phyloP scores from a whole-genome alignment of 2,888 invertebrate species.

The Calameuta pallipes region DNA sequence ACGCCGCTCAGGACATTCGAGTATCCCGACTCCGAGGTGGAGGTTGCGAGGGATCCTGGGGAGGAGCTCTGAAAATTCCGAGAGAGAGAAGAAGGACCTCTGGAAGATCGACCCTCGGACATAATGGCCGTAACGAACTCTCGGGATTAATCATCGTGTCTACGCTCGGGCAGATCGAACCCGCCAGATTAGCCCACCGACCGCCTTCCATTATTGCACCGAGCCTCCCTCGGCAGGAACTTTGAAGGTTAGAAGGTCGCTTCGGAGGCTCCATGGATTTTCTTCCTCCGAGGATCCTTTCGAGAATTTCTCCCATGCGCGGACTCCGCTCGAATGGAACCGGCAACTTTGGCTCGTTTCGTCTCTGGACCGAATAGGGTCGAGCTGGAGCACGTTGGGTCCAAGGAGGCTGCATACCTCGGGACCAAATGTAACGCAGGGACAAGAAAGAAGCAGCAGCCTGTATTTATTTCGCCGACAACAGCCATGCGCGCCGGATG shows the following conservation, averaged over 20 bases:
- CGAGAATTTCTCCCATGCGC: too few species aligned
- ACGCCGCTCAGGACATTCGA: background rate
- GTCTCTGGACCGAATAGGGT: too few species aligned
- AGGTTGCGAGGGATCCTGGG: background rate
- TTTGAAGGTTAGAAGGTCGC: too few species aligned
- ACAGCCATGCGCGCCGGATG: constrained; percentile 6
- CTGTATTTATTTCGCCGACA: constrained; percentile 6
- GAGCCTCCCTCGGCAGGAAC: too few species aligned
- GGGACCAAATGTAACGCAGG: too few species aligned
- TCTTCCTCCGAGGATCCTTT: too few species aligned
- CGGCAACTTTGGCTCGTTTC: too few species aligned
- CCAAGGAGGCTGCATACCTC: too few species aligned
- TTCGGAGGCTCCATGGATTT: too few species aligned
- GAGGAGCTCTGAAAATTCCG: background rate
- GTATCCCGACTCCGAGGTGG: background rate
- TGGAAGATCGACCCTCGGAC: background rate
- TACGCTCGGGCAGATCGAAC: constrained; percentile 1
- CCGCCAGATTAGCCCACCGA: background rate
- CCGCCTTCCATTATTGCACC: background rate
- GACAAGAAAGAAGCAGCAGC: background rate
- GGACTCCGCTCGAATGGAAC: too few species aligned
- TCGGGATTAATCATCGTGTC: constrained; percentile 4
- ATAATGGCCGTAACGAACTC: background rate
- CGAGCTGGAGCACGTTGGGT: too few species aligned
- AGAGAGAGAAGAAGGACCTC: background rate